These are phyloP conservation scores for Nephrotoma guestfalica DNA, from an alignment of 2,888 invertebrate genomes.

Conservation along the genomic window DNA sequence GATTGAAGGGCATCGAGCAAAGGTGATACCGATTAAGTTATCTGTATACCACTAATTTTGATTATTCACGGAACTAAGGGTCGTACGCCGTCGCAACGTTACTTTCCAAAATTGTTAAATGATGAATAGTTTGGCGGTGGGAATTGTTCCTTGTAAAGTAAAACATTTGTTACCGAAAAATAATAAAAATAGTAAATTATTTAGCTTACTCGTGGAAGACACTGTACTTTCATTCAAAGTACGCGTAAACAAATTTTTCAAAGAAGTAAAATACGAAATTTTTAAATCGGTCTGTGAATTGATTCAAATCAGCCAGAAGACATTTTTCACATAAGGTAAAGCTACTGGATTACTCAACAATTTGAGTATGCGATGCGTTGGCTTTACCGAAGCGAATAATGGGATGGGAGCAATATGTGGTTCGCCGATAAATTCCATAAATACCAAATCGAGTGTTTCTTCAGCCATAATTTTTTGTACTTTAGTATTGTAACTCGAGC, in stretches of 20 bases:
- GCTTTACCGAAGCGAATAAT: background rate
- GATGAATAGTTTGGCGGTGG: background rate
- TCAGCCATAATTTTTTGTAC: background rate
- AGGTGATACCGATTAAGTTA: background rate
- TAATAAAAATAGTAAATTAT: background rate
- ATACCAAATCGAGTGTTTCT: background rate
- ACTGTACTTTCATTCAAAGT: background rate
- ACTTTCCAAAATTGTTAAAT: conserved; percentile 7
- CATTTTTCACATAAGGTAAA: background rate
- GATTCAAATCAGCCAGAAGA: background rate
- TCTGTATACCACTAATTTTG: conserved; percentile 27
- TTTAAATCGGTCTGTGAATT: background rate
- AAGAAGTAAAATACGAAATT: background rate
- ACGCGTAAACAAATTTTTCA: background rate
- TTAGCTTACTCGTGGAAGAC: background rate
- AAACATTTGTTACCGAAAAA: background rate
- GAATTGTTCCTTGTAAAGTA: background rate
- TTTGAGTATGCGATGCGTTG: background rate
- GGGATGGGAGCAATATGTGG: conserved; percentile 17
- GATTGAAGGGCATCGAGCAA: conserved; percentile 19
- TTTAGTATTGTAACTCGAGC: background rate
- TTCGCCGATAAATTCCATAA: background rate
- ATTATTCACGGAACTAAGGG: conserved; percentile 31
- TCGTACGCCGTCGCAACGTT: conserved; percentile 22
- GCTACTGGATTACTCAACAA: background rate